Evolutionary conservation across 2,797 vertebrate species (phyloP), one percentile per base, ranked within the genome.

Genomic region (Mus caroli): DNA sequence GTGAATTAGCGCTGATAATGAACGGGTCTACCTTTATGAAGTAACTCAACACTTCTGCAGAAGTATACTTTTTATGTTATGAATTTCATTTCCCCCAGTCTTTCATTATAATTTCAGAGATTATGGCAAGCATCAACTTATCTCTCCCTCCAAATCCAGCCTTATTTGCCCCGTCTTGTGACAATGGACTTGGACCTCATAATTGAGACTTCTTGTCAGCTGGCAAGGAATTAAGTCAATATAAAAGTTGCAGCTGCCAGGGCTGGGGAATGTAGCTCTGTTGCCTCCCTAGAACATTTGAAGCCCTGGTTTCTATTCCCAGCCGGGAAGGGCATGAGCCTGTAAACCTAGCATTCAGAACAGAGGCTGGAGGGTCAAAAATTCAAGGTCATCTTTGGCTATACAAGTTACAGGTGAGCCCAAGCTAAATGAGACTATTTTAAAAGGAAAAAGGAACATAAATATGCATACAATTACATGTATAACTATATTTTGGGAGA

Each of bases 61-160:
- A 90, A 96, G 87, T 92, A 20, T 58, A 90, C 86, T 46, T 90
- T 92, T 54, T 69, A 80, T 37, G 37, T 95, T 85, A 89, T 56
- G 52, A 83, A 78, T 3, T 80, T 71, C 19, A 19, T 83, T 56
- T 92, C 90, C 43, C n/a, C 13, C 54, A 52, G 31, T 87, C 80
- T 71, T 82, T 77, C 46, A n/a, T 28, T 84, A 34, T 58, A 84
- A 84, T 89, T 91, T 94, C 73, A 80, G 67, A 71, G 67, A 87
- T 69, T 93, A 43, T 91, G 34, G 58, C 50, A 85, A 11, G 77
- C 43, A 24, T 56, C 40, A 60, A 87, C 79, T 88, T 80, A 28
- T 37, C 17, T 43, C 34, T 73, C 37, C 56, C 62, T 50, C 46
- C 54, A 84, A n/a, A 79, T 88, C 56, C 28, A 79, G 37, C 37